Evolutionary conservation across 2,888 invertebrate genomes (phyloP).

Genomic region (Cheilosia urbana): DNA sequence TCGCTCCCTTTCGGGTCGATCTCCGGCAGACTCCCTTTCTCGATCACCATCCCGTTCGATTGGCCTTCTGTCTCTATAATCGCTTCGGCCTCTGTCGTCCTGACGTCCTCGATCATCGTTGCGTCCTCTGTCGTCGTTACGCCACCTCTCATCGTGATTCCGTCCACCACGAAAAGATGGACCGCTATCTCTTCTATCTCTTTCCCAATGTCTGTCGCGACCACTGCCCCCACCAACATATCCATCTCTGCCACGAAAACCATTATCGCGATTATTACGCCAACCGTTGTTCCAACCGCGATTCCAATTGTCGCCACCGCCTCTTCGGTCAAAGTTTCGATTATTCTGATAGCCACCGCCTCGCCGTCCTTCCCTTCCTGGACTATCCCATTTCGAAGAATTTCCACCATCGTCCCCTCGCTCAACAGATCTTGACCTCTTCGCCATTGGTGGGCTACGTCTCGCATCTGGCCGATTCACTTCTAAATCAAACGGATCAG

Average conservation of each 20-base stretch:
- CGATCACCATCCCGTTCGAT: constrained; percentile 54
- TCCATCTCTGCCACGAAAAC: constrained; percentile 29
- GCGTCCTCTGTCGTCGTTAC: constrained; percentile 47
- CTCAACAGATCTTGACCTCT: constrained; percentile 37
- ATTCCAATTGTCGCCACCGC: constrained; percentile 60
- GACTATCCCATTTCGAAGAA: constrained; percentile 81
- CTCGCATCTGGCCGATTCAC: constrained; percentile 24
- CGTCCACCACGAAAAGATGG: constrained; percentile 50
- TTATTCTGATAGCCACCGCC: constrained; percentile 51
- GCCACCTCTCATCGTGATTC: constrained; percentile 43
- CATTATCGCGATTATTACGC: constrained; percentile 65
- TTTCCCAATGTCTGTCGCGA: constrained; percentile 60
- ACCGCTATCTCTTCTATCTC: constrained; percentile 68
- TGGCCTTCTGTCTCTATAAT: constrained; percentile 52
- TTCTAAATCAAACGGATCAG: constrained; percentile 16
- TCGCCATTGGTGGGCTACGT: constrained; percentile 15
- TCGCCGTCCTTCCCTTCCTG: constrained; percentile 50
- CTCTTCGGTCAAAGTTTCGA: constrained; percentile 52
- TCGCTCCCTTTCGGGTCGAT: constrained; percentile 54
- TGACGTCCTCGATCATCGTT: constrained; percentile 58
- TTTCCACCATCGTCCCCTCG: constrained; percentile 60
- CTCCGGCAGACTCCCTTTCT: constrained; percentile 30
- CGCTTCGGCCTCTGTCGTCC: constrained; percentile 57
- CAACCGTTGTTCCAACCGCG: constrained; percentile 64
- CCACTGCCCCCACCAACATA: constrained; percentile 20